Base-by-base conservation (phyloP, 2,113 vertebrate species). In the Microcebus tavaratra region DNA sequence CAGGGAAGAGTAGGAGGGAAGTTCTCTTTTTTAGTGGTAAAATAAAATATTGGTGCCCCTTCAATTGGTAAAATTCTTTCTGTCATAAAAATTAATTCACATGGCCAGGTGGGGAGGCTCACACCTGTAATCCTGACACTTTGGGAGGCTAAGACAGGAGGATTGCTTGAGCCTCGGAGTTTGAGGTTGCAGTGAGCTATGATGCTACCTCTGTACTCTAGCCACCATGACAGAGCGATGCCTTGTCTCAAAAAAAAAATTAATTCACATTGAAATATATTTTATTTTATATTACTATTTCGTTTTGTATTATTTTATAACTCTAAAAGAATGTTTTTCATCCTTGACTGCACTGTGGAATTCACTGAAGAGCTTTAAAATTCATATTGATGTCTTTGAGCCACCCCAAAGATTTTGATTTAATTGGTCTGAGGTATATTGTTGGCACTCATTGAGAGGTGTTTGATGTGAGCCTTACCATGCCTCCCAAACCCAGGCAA, bases 1-100 rank as follows among this genome's bases (percentile, higher is more conserved):
- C 5, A 4, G 8, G 0, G 1, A 59, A 31, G 17, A 67, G 4
- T 78, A 15, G 25, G 15, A 79, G 14, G 29, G 21, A 73, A 25
- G 14, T 67, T 75, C 48, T 83, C 11, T 29, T 53, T 94, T 94
- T 89, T 12, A 31, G 81, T 83, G 79, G 59, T 48, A 48, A 48
- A 48, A 48, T 48, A 48, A 48, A 48, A 48, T 48, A 48, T 10
- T 48, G 45, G 45, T 48, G 45, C 48, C 91, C 80, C 53, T 50
- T 23, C 39, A 12, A 34, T 27, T 91, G 36, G 5, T 48, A 48
- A 85, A 90, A 85, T 70, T 15, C 42, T 67, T 48, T 42, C 6
- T 73, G 55, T 42, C 75, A 72, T 55, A 95, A 76, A 65, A 90
- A 57, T 73, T 25, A 42, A 73, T 73, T 42, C 70, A 73, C 25